These are phyloP conservation scores for Drosophila tsacasi DNA, from an alignment of 1,140 invertebrate genomes.

Conservation along the genomic window DNA sequence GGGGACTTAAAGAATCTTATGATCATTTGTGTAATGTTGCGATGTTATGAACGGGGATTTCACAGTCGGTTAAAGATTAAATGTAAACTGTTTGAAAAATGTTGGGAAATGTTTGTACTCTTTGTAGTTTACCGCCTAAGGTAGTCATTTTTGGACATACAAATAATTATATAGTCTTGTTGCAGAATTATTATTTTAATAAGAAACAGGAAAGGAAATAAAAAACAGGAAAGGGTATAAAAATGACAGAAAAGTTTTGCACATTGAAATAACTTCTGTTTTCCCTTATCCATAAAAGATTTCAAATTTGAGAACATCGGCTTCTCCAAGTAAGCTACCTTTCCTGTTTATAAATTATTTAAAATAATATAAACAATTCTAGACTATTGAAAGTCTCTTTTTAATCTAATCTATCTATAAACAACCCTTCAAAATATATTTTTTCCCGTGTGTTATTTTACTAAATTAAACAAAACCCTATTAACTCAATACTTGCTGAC, in stretches of 20 bases:
- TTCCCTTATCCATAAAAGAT: no score
- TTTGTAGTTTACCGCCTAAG: neutral
- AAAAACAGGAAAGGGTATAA: no score
- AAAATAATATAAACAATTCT: neutral
- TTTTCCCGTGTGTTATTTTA: neutral
- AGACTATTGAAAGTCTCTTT: neutral
- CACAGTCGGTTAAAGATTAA: neutral
- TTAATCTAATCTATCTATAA: neutral
- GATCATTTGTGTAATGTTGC: slow-evolving; percentile 5
- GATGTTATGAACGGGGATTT: neutral
- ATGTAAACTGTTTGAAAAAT: neutral
- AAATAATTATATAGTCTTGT: no score
- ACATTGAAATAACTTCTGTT: no score
- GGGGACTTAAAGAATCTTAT: neutral
- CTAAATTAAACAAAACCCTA: neutral
- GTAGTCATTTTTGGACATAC: neutral
- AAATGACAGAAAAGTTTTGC: no score
- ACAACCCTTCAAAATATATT: neutral
- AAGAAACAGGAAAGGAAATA: no score
- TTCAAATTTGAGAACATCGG: no score
- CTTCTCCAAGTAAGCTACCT: no score
- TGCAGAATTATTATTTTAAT: no score
- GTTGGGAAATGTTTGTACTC: neutral
- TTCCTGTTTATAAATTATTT: no score
- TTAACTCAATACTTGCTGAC: slow-evolving; percentile 7